Base-by-base conservation (phyloP, 2,888 invertebrate species). In the Pseudanteris insignis region DNA sequence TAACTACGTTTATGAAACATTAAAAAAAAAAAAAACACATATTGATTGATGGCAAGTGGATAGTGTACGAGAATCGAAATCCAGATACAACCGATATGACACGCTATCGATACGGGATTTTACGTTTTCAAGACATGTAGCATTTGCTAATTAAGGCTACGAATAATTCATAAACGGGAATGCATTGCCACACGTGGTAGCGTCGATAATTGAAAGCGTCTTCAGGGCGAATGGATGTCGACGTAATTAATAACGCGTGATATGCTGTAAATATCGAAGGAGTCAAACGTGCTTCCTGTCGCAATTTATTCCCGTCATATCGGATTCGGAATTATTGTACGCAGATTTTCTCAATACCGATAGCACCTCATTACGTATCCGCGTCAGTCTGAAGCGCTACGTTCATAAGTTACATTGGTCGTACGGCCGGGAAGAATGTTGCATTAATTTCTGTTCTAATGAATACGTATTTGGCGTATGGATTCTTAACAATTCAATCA, bases 251-350 rank as follows among this genome's bases (percentile, higher is more conserved):
- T 75, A 74, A 72, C 70, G 65, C 48, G 40, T 69, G 69, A 67
- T 57, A 65, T 57, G 58, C 70, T 68, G 72, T 72, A 76, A 78
- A 78, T 77, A 76, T 77, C 73, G 75, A 77, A 75, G 74, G 68
- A 65, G 64, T 70, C 67, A 66, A 67, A 61, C 70, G 70, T 68
- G 68, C 68, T 71, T 70, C 70, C 68, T 69, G 67, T 73, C 71
- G 65, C 68, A 58, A 68, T 70, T 67, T 69, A n/a, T n/a, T 73
- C 70, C 71, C 72, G 66, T 67, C 67, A 69, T 70, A 77, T 76
- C 75, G 67, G 75, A 74, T 74, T 74, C 68, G 64, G 69, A 68
- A 73, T 72, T 69, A 68, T 67, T 70, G 63, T 41, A 66, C 64
- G 63, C 64, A n/a, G n/a, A n/a, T n/a, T n/a, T n/a, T n/a, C n/a